Evolutionary conservation across 2,888 invertebrate species (phyloP).

Genomic region (Resseliella maxima): DNA sequence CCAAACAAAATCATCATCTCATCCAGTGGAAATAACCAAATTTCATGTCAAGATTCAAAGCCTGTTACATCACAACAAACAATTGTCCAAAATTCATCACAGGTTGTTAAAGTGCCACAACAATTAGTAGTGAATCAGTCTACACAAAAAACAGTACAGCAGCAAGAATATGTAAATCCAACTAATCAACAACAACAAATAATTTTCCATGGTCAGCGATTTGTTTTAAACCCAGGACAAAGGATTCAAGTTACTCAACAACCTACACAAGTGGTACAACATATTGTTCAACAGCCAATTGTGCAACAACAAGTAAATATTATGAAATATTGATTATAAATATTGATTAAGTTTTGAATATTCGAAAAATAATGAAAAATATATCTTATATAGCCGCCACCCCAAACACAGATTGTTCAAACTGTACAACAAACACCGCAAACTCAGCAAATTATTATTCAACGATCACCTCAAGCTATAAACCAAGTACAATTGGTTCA

Average conservation of each 20-base stretch:
- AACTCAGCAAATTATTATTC: constrained; percentile 61
- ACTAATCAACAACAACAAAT: constrained; percentile 67
- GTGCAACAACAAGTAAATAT: constrained; percentile 59
- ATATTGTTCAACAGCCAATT: constrained; percentile 62
- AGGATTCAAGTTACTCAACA: constrained; percentile 62
- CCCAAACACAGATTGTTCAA: not conserved
- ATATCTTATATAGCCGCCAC: not conserved
- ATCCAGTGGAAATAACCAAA: not conserved
- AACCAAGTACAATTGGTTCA: not conserved
- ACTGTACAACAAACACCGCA: constrained; percentile 59
- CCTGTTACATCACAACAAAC: constrained; percentile 55
- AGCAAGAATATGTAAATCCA: constrained; percentile 64
- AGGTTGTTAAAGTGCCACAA: not conserved
- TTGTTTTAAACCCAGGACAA: constrained; percentile 66
- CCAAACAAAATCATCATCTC: constrained; percentile 65
- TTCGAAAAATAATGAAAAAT: not conserved
- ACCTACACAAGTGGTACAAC: constrained; percentile 63
- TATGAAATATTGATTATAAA: too few relatives aligned
- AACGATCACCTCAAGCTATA: constrained; percentile 31
- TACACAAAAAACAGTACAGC: constrained; percentile 58
- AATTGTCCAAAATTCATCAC: constrained; percentile 56
- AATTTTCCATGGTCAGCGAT: constrained; percentile 67
- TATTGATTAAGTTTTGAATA: too few relatives aligned
- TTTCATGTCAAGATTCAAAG: not conserved
- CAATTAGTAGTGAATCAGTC: constrained; percentile 58